Conservation (phyloP, 2,113 vertebrate species). For the Scophthalmus maximus region DNA sequence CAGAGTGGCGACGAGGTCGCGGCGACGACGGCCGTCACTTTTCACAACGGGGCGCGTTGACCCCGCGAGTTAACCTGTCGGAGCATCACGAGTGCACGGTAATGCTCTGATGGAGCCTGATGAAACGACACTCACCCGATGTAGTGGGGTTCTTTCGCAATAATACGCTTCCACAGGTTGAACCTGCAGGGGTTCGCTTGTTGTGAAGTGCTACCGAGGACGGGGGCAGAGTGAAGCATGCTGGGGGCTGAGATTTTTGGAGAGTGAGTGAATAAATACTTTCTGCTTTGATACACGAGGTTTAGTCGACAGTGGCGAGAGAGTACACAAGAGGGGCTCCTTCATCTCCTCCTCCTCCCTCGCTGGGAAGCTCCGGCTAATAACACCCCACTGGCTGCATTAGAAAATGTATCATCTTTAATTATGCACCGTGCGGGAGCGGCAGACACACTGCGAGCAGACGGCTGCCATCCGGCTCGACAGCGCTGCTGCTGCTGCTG, state of each 20-base stretch:
- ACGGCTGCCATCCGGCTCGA: conserved; percentile 14
- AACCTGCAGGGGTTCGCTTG: background rate
- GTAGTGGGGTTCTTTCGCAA: conserved; percentile 12
- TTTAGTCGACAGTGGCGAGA: conserved; percentile 44
- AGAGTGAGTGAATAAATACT: too few relatives aligned
- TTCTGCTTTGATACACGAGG: background rate
- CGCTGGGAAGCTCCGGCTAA: conserved; percentile 58
- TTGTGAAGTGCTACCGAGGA: too few relatives aligned
- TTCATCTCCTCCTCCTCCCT: too few relatives aligned
- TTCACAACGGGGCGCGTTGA: conserved; percentile 64
- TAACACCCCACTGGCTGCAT: conserved; percentile 65
- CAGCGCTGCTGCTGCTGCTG: background rate
- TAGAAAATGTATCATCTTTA: conserved; percentile 68
- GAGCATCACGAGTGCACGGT: conserved; percentile 35
- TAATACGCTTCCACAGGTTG: conserved; percentile 6
- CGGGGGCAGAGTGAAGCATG: background rate
- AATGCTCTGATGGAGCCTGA: conserved; percentile 44
- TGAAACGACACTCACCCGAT: conserved; percentile 23
- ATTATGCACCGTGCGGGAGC: conserved; percentile 50
- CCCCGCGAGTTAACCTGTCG: conserved; percentile 60
- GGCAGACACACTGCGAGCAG: conserved; percentile 21
- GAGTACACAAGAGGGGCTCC: conserved; percentile 51
- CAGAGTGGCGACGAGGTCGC: conserved; percentile 52
- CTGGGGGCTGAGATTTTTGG: too few relatives aligned
- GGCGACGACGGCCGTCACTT: conserved; percentile 49